Evolutionary conservation across 2,888 invertebrate species (phyloP).

Genomic region (Cremastobaeus sp.): DNA sequence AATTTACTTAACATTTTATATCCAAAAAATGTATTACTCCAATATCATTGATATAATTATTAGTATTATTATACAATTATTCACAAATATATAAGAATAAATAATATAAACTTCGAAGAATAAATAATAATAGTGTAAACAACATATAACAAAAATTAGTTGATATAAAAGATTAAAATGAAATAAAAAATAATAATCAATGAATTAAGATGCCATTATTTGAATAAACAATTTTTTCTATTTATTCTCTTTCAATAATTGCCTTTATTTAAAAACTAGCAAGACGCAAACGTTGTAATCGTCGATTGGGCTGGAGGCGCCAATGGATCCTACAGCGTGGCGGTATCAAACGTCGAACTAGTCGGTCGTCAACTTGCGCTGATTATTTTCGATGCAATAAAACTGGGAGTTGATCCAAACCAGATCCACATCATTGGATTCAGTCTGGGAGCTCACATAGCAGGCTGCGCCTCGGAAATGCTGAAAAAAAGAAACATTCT

Average conservation of each 20-base stretch:
- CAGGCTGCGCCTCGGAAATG: constrained; percentile 81
- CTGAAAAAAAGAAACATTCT: constrained; percentile 78
- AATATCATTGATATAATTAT: neutral
- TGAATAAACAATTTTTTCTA: no score
- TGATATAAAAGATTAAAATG: no score
- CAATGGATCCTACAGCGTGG: constrained; percentile 80
- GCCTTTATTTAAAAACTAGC: constrained; percentile 75
- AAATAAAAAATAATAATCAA: no score
- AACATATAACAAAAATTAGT: no score
- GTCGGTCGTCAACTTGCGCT: constrained; percentile 81
- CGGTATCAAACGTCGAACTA: constrained; percentile 82
- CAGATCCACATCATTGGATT: constrained; percentile 81
- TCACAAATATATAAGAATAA: neutral
- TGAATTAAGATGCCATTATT: no score
- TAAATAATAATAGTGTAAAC: no score
- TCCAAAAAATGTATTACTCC: no score
- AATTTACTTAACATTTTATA: no score
- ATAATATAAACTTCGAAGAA: constrained; percentile 1
- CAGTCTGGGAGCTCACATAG: constrained; percentile 82
- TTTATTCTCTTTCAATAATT: no score
- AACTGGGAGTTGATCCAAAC: constrained; percentile 77
- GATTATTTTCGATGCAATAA: constrained; percentile 79
- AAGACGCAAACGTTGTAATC: constrained; percentile 80
- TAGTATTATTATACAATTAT: neutral
- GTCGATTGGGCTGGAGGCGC: constrained; percentile 82